phyloP scores from a whole-genome alignment of 2,797 vertebrate species.

The Rhinella marina region DNA sequence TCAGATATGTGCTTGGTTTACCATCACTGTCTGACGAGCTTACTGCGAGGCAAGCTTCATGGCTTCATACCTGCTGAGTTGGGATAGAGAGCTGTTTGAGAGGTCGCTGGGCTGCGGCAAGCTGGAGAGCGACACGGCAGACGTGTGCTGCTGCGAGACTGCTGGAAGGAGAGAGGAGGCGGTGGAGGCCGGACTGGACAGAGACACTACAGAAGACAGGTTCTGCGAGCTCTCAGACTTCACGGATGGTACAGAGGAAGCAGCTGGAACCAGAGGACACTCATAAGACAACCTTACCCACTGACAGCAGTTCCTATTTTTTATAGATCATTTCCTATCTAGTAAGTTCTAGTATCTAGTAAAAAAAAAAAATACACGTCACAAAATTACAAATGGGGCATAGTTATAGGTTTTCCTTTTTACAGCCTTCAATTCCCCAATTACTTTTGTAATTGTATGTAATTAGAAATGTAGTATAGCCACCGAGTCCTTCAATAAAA shows the following conservation, averaged over 20 bases:
- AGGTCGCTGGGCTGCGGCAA: constrained; percentile 81
- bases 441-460: too few species aligned
- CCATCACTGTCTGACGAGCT: constrained; percentile 63
- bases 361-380: too few species aligned
- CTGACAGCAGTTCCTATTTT: not conserved
- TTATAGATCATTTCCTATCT: not conserved
- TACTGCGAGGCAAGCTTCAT: not conserved
- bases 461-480: too few species aligned
- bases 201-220: constrained; percentile 73
- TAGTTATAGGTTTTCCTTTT: too few species aligned
- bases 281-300: not conserved
- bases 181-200: constrained; percentile 77
- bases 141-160: constrained; percentile 79
- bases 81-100: constrained; percentile 80
- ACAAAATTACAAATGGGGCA: too few species aligned
- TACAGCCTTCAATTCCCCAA: too few species aligned
- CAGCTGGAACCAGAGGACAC: constrained; percentile 71
- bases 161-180: constrained; percentile 80
- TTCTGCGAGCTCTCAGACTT: constrained; percentile 84
- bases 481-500: too few species aligned
- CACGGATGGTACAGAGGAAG: constrained; percentile 81
- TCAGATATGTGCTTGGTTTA: constrained; percentile 65
- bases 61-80: constrained; percentile 84
- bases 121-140: constrained; percentile 76
- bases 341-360: too few species aligned